Conservation (phyloP, 2,113 vertebrate species). For the Hemicordylus capensis region DNA sequence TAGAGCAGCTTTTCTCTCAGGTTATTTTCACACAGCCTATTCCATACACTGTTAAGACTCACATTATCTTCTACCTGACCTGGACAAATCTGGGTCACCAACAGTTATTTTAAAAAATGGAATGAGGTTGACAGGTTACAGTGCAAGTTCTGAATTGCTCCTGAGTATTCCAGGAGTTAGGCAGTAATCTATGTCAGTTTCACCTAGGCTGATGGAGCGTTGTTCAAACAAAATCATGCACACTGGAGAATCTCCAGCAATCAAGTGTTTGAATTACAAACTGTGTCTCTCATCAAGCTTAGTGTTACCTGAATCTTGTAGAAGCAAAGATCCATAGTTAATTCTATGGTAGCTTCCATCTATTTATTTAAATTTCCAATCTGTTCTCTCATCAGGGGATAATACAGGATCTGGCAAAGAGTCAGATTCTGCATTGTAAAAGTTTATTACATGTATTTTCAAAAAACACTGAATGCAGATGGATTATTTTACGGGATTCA, state of each 20-base stretch:
- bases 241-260: constrained; percentile 62
- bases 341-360: constrained; percentile 68
- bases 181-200: background rate
- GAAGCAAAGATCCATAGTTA: constrained; percentile 59
- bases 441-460: constrained; percentile 59
- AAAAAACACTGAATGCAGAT: constrained; percentile 48
- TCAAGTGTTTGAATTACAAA: constrained; percentile 76
- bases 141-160: background rate
- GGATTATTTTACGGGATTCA: constrained; percentile 41
- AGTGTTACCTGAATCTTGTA: constrained; percentile 72
- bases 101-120: background rate
- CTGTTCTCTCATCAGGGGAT: constrained; percentile 78
- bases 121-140: background rate
- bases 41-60: background rate
- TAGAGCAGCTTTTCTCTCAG: constrained; percentile 48
- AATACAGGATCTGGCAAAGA: constrained; percentile 67
- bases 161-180: background rate
- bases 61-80: background rate
- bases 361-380: constrained; percentile 80
- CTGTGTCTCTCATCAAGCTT: constrained; percentile 62
- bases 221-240: background rate
- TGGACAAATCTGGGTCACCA: background rate
- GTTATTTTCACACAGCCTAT: background rate
- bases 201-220: background rate
- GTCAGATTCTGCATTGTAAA: constrained; percentile 63